A percentile compares a stretch with the other conserved stretches of the same genome.
Conservation (phyloP, 2,797 vertebrate species). For the Tenualosa thibaudeaui region DNA sequence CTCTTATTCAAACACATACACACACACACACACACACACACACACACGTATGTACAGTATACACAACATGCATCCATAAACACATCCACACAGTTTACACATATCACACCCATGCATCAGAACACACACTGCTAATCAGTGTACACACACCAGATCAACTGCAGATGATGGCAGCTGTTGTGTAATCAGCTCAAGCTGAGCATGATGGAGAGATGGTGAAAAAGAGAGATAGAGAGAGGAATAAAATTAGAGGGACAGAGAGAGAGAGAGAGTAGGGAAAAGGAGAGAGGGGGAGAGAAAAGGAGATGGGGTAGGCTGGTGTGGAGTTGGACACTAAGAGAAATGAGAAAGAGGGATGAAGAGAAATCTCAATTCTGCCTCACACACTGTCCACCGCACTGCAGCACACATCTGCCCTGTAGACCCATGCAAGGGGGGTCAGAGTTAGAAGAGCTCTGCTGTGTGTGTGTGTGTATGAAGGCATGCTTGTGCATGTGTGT, state of each 20-base stretch:
- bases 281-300: background rate
- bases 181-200: conserved; percentile 19
- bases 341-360: background rate
- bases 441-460: background rate
- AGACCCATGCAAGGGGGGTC: background rate
- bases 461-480: background rate
- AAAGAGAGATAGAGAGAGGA: background rate
- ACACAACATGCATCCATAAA: background rate
- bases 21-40: background rate
- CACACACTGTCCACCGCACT: background rate
- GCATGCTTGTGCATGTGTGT: background rate
- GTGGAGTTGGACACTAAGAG: background rate
- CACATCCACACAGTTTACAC: background rate
- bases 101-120: background rate
- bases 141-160: background rate
- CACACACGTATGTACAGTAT: too few species aligned
- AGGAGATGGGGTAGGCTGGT: background rate
- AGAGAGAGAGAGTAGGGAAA: background rate
- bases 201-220: background rate
- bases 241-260: background rate
- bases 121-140: background rate
- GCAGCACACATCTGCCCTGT: conserved; percentile 5
- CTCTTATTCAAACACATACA: background rate
- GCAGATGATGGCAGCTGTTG: conserved; percentile 10
- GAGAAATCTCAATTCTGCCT: background rate